Conservation (phyloP, 2,113 vertebrate species). For the Diadophis punctatus region DNA sequence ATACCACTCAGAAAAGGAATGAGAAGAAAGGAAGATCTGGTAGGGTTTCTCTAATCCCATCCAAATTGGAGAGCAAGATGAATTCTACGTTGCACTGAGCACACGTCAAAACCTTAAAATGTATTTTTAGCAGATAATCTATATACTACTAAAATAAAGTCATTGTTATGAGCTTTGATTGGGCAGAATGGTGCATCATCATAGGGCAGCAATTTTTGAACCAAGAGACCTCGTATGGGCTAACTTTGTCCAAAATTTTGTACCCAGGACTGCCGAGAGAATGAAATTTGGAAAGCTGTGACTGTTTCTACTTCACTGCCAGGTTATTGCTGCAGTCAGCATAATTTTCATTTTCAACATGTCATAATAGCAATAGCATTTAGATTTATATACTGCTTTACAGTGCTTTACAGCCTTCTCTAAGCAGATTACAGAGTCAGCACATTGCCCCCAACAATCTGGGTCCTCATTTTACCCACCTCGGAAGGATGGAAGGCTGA, state of each 20-base stretch:
- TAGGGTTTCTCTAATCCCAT: background rate
- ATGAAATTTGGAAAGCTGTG: background rate
- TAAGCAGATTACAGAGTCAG: too few species aligned
- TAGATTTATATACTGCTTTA: too few species aligned
- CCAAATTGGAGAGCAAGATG: background rate
- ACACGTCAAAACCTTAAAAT: background rate
- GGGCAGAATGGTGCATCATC: background rate
- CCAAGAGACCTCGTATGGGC: background rate
- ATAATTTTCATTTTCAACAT: too few species aligned
- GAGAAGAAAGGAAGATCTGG: background rate
- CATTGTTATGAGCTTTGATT: background rate
- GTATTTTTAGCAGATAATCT: background rate
- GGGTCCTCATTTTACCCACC: too few species aligned
- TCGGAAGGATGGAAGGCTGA: too few species aligned
- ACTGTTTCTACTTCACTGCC: background rate
- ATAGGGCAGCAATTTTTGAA: background rate
- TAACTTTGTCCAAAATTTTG: background rate
- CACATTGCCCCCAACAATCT: too few species aligned
- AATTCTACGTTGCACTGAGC: background rate
- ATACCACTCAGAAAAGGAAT: too few species aligned
- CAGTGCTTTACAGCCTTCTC: too few species aligned
- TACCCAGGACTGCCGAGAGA: background rate
- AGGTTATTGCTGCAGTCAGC: too few species aligned
- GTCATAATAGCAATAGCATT: too few species aligned
- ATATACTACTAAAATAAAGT: background rate